A percentile compares a stretch with the other conserved stretches of the same genome.
These are phyloP conservation scores for Scolopax rusticola DNA, from an alignment of 2,797 vertebrate species.

Conservation along the genomic window DNA sequence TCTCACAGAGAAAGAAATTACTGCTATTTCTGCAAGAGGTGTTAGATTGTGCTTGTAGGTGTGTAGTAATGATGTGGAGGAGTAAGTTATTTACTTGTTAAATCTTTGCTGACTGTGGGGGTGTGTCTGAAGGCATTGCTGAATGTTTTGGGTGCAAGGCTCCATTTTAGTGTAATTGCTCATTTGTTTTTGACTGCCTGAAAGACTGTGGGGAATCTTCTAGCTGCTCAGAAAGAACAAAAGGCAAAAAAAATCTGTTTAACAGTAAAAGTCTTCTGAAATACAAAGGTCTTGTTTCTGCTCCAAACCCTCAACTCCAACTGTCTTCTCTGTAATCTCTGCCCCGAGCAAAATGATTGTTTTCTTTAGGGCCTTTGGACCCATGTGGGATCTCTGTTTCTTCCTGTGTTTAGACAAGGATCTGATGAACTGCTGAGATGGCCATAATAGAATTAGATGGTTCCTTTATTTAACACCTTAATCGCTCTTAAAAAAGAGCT, in stretches of 20 bases:
- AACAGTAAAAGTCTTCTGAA: neutral
- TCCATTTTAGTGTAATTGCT: slow-evolving; percentile 46
- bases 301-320: neutral
- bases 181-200: slow-evolving; percentile 40
- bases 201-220: neutral
- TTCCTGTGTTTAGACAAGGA: slow-evolving; percentile 41
- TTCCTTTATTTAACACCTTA: slow-evolving; percentile 40
- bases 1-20: neutral
- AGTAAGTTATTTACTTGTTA: slow-evolving; percentile 59
- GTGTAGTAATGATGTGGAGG: slow-evolving; percentile 44
- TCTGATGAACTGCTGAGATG: slow-evolving; percentile 46
- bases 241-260: neutral
- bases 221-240: neutral
- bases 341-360: neutral
- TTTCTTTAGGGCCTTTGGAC: slow-evolving; percentile 15
- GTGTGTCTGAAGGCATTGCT: slow-evolving; percentile 51
- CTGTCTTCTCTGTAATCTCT: slow-evolving; percentile 37
- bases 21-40: slow-evolving; percentile 25
- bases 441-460: neutral
- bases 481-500: neutral
- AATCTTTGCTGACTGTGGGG: slow-evolving; percentile 35
- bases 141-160: slow-evolving; percentile 40
- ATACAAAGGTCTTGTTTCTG: slow-evolving; percentile 9
- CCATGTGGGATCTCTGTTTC: slow-evolving; percentile 32
- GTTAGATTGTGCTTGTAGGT: slow-evolving; percentile 32